Evolutionary conservation across 2,888 invertebrate genomes (phyloP).

Genomic region (Vandiemenella viatica): DNA sequence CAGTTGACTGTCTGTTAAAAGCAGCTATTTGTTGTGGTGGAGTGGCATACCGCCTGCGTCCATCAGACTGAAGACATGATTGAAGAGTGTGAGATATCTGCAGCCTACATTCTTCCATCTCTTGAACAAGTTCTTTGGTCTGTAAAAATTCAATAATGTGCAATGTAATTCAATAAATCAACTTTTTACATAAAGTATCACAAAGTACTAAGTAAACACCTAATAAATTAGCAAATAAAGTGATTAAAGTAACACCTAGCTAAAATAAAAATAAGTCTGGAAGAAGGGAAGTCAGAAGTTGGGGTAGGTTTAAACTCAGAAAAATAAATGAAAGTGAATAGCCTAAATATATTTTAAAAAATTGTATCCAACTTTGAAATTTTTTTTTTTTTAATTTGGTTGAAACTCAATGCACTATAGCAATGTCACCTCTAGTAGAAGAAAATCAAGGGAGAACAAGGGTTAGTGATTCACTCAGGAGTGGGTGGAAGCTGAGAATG

Average conservation of each 20-base stretch:
- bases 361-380: too few species aligned
- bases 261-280: too few species aligned
- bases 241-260: not conserved
- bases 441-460: too few species aligned
- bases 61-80: constrained; percentile 69
- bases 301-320: too few species aligned
- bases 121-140: constrained; percentile 53
- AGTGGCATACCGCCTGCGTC: constrained; percentile 62
- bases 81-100: constrained; percentile 77
- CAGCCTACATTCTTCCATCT: constrained; percentile 69
- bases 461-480: too few species aligned
- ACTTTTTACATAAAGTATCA: not conserved
- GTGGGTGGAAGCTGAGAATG: too few species aligned
- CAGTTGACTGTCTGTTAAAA: constrained; percentile 64
- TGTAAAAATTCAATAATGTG: constrained; percentile 17
- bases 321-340: too few species aligned
- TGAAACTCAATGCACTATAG: too few species aligned
- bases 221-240: not conserved
- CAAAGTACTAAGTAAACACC: not conserved
- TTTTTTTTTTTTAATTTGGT: too few species aligned
- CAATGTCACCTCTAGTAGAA: too few species aligned
- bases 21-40: constrained; percentile 81
- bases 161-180: not conserved
- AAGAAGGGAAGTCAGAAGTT: too few species aligned
- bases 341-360: too few species aligned